These are phyloP conservation scores for Stegodyphus mimosarum DNA, from an alignment of 1,140 invertebrate genomes.

Conservation along the genomic window DNA sequence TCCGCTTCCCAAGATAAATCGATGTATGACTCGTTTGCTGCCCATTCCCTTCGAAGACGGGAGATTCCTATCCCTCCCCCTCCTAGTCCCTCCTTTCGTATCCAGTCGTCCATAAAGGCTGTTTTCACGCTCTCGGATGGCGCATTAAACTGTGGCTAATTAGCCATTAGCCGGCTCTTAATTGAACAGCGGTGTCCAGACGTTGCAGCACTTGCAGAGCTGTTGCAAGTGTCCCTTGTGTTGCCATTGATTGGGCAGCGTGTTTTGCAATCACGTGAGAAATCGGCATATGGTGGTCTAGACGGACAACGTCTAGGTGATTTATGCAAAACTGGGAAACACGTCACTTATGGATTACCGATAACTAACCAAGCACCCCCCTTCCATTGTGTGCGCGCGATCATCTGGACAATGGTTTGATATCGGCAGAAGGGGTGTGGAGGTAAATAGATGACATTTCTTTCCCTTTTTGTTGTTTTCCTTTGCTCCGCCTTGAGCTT, in stretches of 20 bases:
- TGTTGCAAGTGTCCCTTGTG: not conserved
- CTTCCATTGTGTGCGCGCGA: not conserved
- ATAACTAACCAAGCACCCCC: not conserved
- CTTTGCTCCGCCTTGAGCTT: too few species aligned
- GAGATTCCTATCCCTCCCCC: not conserved
- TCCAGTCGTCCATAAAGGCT: conserved; percentile 28
- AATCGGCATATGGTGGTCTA: conserved; percentile 40
- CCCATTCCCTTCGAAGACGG: too few species aligned
- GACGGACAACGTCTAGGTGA: conserved; percentile 7
- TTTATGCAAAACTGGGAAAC: conserved; percentile 3
- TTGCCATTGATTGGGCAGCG: conserved; percentile 28
- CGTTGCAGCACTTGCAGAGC: not conserved
- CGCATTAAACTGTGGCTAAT: conserved; percentile 50
- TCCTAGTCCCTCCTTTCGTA: conserved; percentile 5
- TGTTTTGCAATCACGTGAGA: conserved; percentile 52
- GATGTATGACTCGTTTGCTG: too few species aligned
- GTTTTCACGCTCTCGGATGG: conserved; percentile 49
- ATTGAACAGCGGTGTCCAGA: conserved; percentile 47
- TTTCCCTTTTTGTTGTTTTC: too few species aligned
- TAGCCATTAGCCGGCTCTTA: conserved; percentile 49
- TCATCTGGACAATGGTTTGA: not conserved
- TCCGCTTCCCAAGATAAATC: too few species aligned
- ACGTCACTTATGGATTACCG: conserved; percentile 22
- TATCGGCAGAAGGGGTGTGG: not conserved
- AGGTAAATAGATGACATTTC: not conserved